Conservation (phyloP, 1,140 invertebrate genomes). For the Ptiloglossa arizonensis region DNA sequence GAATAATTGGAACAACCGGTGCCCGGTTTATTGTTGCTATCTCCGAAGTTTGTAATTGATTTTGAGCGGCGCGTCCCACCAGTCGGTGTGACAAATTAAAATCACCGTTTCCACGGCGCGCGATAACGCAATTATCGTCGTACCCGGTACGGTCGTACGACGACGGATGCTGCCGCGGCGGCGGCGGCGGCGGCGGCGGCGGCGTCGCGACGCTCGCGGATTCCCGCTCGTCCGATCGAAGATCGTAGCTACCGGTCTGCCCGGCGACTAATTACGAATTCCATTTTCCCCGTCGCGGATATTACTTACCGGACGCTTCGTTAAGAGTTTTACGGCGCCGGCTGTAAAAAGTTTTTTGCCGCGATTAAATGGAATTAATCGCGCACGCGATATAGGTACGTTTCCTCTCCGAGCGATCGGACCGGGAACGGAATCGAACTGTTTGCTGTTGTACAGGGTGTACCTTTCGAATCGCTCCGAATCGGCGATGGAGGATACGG, state of each 20-base stretch:
- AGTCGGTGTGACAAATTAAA: conserved; percentile 65
- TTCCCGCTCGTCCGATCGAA: conserved; percentile 1
- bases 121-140: conserved; percentile 64
- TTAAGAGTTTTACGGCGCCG: conserved; percentile 16
- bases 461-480: too few species aligned
- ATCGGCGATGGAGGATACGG: too few species aligned
- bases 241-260: not conserved
- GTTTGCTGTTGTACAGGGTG: too few species aligned
- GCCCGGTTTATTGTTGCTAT: conserved; percentile 49
- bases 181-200: conserved; percentile 4
- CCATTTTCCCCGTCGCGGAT: conserved; percentile 27
- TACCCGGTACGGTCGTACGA: conserved; percentile 41
- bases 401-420: not conserved
- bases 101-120: conserved; percentile 60
- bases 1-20: conserved; percentile 56
- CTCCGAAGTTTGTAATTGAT: conserved; percentile 64
- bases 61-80: conserved; percentile 55
- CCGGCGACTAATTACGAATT: conserved; percentile 48
- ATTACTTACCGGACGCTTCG: conserved; percentile 15
- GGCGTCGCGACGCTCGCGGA: not conserved
- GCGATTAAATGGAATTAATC: conserved; percentile 15
- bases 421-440: too few species aligned
- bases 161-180: conserved; percentile 1
- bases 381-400: not conserved
- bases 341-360: conserved; percentile 1